These are phyloP conservation scores for Therioaphis trifolii DNA, from an alignment of 2,888 invertebrate genomes.

Conservation along the genomic window DNA sequence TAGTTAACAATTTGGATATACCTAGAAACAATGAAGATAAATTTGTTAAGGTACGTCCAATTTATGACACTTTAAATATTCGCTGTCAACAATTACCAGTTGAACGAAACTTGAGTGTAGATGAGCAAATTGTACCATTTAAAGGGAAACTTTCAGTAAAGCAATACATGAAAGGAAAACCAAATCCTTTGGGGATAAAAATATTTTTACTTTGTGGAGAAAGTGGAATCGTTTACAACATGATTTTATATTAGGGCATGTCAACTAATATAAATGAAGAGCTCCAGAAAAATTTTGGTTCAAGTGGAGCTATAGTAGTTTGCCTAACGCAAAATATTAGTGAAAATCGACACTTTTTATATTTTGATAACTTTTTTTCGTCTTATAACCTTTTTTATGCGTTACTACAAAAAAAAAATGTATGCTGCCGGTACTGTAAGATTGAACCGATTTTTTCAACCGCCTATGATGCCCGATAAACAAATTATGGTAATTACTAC, in stretches of 20 bases:
- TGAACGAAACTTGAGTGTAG: slow-evolving; percentile 12
- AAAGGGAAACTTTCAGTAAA: slow-evolving; percentile 20
- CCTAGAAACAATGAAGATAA: no score
- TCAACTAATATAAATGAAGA: slow-evolving; percentile 1
- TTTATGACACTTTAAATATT: no score
- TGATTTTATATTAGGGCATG: background rate
- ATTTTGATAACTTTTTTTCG: no score
- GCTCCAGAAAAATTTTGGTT: slow-evolving; percentile 9
- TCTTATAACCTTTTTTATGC: background rate
- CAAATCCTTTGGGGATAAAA: slow-evolving; percentile 7
- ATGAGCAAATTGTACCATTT: slow-evolving; percentile 18
- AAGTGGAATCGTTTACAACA: no score
- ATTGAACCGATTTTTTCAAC: no score
- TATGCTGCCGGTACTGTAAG: no score
- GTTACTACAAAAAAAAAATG: slow-evolving; percentile 6
- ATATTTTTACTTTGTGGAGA: background rate
- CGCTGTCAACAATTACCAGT: slow-evolving; percentile 5
- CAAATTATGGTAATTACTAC: no score
- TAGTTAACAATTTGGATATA: no score
- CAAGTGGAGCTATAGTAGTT: background rate
- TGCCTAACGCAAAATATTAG: background rate
- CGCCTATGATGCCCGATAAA: no score
- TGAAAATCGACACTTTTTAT: no score
- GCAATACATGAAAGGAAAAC: background rate
- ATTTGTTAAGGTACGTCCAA: no score